phyloP scores from a whole-genome alignment of 2,797 vertebrate species.

The Lagocephalus sceleratus region DNA sequence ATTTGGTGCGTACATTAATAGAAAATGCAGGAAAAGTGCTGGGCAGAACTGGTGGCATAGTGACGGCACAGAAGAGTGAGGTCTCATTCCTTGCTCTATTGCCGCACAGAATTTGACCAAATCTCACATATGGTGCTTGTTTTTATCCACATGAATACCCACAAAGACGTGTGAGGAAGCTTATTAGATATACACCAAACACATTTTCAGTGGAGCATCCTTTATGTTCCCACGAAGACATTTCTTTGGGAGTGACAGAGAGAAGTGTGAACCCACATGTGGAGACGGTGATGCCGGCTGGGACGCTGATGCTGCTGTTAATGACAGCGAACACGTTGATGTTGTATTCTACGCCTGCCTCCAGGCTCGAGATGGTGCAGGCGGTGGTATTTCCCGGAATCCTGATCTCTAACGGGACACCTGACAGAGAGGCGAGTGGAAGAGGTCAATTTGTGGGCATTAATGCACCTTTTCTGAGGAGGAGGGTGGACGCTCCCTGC shows the following conservation, averaged over 20 bases:
- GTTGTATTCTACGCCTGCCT: slow-evolving; percentile 91
- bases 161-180: slow-evolving; percentile 4
- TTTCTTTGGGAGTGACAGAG: slow-evolving; percentile 5
- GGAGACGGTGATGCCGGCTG: slow-evolving; percentile 82
- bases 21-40: too few relatives aligned
- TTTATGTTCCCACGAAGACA: background rate
- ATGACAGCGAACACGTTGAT: slow-evolving; percentile 91
- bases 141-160: slow-evolving; percentile 6
- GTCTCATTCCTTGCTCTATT: too few relatives aligned
- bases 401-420: slow-evolving; percentile 87
- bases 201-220: background rate
- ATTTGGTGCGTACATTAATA: too few relatives aligned
- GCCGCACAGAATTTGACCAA: too few relatives aligned
- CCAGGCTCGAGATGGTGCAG: slow-evolving; percentile 84
- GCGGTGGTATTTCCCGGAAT: slow-evolving; percentile 86
- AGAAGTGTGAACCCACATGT: slow-evolving; percentile 84
- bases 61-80: too few relatives aligned
- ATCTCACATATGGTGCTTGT: background rate
- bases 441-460: background rate
- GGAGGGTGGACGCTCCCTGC: background rate
- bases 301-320: slow-evolving; percentile 84
- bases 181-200: slow-evolving; percentile 2
- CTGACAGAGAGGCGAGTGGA: slow-evolving; percentile 32
- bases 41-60: too few relatives aligned
- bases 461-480: too few relatives aligned